These are phyloP conservation scores for Mechanitis messenoides DNA, from an alignment of 2,888 invertebrate genomes.

Conservation along the genomic window DNA sequence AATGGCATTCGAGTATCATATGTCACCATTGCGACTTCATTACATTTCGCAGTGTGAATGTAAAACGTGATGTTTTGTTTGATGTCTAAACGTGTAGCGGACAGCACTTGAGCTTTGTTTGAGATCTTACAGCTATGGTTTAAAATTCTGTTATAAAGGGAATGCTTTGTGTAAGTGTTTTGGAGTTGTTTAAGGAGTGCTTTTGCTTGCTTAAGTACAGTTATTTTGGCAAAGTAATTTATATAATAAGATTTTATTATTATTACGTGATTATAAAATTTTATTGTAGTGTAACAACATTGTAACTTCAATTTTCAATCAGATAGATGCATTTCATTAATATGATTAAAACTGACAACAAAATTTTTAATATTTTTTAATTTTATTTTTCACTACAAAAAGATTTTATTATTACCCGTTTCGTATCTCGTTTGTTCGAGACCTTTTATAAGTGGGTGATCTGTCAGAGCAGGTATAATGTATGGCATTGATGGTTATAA, in stretches of 20 bases:
- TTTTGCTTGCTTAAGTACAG: neutral
- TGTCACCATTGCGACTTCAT: constrained; percentile 23
- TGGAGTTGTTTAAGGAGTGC: neutral
- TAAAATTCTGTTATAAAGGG: neutral
- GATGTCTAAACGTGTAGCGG: constrained; percentile 24
- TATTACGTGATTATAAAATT: no score
- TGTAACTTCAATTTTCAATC: no score
- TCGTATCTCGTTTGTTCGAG: constrained; percentile 13
- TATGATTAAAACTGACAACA: no score
- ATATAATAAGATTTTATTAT: no score
- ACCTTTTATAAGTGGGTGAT: constrained; percentile 16
- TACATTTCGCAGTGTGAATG: constrained; percentile 17
- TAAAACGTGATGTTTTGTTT: constrained; percentile 21
- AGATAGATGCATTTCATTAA: no score
- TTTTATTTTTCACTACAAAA: constrained; percentile 11
- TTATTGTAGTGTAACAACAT: no score
- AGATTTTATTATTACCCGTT: constrained; percentile 13
- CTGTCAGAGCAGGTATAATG: constrained; percentile 12
- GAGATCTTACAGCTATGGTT: constrained; percentile 7
- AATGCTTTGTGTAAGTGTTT: neutral
- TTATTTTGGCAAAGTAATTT: no score
- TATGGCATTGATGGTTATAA: constrained; percentile 6
- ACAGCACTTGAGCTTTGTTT: constrained; percentile 15
- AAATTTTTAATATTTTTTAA: neutral
- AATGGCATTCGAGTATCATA: constrained; percentile 26